Percentiles rank a stretch among this genome's conserved stretches.
Evolutionary conservation across 2,797 vertebrate genomes (phyloP).

Genomic region (Monodelphis domestica): DNA sequence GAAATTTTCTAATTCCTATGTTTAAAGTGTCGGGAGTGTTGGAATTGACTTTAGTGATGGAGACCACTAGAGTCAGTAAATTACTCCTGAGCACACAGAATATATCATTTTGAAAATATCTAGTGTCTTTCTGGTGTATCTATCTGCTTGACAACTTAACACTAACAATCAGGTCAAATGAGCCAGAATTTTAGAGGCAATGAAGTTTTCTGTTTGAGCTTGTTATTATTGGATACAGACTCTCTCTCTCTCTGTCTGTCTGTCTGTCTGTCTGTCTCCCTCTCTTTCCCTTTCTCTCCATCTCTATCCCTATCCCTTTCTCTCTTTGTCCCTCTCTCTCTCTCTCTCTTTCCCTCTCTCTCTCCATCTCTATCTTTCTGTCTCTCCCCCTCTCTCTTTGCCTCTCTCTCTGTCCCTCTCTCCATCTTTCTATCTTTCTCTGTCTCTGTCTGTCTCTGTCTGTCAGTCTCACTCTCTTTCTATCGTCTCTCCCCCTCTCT

Average conservation of each 20-base stretch:
- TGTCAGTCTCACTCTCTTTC: too few species aligned
- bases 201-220: slow-evolving; percentile 6
- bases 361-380: neutral
- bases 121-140: slow-evolving; percentile 50
- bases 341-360: neutral
- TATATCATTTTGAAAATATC: slow-evolving; percentile 67
- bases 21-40: slow-evolving; percentile 67
- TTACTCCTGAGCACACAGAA: slow-evolving; percentile 64
- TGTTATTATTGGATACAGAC: neutral
- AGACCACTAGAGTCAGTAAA: slow-evolving; percentile 67
- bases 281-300: neutral
- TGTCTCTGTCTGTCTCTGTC: too few species aligned
- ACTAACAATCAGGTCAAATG: slow-evolving; percentile 63
- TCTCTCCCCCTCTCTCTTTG: neutral
- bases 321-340: neutral
- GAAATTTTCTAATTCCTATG: slow-evolving; percentile 72
- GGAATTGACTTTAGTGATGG: slow-evolving; percentile 66
- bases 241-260: neutral
- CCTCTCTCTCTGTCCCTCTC: neutral
- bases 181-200: slow-evolving; percentile 71
- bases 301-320: neutral
- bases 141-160: slow-evolving; percentile 38
- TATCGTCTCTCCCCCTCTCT: neutral
- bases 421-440: neutral
- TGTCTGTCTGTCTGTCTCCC: neutral